These are phyloP conservation scores for Thunnus albacares DNA, from an alignment of 2,797 vertebrate genomes.

Conservation along the genomic window DNA sequence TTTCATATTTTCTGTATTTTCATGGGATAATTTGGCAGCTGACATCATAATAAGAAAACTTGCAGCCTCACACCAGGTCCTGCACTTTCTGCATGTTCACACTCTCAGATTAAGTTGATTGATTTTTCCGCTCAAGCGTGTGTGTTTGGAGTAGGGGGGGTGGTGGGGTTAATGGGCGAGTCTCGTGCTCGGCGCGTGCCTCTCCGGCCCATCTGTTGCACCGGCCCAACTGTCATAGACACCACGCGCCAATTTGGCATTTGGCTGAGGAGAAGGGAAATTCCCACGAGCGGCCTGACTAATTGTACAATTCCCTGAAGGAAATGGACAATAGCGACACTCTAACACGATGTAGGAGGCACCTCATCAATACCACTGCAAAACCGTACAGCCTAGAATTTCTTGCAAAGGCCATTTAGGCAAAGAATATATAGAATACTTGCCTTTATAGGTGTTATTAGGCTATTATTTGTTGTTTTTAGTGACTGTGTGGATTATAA, in stretches of 20 bases:
- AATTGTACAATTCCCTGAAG: conserved; percentile 66
- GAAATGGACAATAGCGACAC: conserved; percentile 46
- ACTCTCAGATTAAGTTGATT: conserved; percentile 42
- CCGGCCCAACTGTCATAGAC: conserved; percentile 74
- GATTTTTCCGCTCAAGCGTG: conserved; percentile 49
- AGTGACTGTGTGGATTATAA: background rate
- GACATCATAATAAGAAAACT: background rate
- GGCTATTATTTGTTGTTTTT: background rate
- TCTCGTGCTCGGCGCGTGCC: conserved; percentile 87
- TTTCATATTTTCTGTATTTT: background rate
- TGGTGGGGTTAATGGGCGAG: background rate
- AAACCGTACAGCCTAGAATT: background rate
- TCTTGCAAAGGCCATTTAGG: too few relatives aligned
- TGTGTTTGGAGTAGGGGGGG: background rate
- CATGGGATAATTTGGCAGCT: background rate
- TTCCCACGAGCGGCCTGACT: conserved; percentile 64
- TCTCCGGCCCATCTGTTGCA: conserved; percentile 77
- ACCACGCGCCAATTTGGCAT: conserved; percentile 61
- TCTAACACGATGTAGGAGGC: conserved; percentile 14
- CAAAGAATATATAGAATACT: too few relatives aligned
- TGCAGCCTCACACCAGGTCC: background rate
- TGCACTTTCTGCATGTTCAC: background rate
- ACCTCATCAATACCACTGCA: background rate
- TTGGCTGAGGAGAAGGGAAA: conserved; percentile 13
- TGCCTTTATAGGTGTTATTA: background rate